Percentiles rank a stretch among this genome's conserved stretches.
These are phyloP conservation scores for Pyrgus malvae DNA, from an alignment of 2,888 invertebrate genomes.

Conservation along the genomic window DNA sequence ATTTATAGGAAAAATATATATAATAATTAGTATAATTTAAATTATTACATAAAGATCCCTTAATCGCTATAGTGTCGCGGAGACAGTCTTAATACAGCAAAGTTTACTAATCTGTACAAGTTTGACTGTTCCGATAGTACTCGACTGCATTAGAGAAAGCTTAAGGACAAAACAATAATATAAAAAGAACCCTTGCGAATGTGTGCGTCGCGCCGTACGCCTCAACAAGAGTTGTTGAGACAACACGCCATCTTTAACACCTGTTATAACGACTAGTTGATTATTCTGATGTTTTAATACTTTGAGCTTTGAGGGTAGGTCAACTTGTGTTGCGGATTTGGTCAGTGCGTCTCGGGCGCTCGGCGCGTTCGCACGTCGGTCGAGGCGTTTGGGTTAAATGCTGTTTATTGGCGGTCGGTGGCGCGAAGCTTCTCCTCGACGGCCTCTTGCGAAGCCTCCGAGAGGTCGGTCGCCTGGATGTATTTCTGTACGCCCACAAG, in stretches of 20 bases:
- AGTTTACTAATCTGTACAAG: constrained; percentile 50
- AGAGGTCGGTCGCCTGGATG: constrained; percentile 97
- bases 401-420: constrained; percentile 93
- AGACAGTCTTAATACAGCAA: constrained; percentile 42
- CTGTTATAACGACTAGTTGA: neutral
- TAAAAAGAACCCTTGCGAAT: constrained; percentile 52
- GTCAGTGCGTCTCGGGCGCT: constrained; percentile 17
- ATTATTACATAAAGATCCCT: constrained; percentile 74
- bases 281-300: neutral
- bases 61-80: constrained; percentile 50
- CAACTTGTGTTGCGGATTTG: neutral
- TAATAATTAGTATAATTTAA: constrained; percentile 80
- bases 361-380: constrained; percentile 41
- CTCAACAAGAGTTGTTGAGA: neutral
- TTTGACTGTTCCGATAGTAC: constrained; percentile 38
- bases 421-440: constrained; percentile 97
- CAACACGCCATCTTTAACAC: neutral
- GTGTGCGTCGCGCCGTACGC: constrained; percentile 34
- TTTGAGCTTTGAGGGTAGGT: constrained; percentile 12
- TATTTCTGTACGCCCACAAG: constrained; percentile 98
- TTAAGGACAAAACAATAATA: constrained; percentile 57
- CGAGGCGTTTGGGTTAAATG: constrained; percentile 51
- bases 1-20: constrained; percentile 71
- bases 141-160: constrained; percentile 51
- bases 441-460: constrained; percentile 96